Evolutionary conservation across 2,888 invertebrate species (phyloP), one percentile per base, ranked within the genome.

Genomic region (Sthenelais limicola): DNA sequence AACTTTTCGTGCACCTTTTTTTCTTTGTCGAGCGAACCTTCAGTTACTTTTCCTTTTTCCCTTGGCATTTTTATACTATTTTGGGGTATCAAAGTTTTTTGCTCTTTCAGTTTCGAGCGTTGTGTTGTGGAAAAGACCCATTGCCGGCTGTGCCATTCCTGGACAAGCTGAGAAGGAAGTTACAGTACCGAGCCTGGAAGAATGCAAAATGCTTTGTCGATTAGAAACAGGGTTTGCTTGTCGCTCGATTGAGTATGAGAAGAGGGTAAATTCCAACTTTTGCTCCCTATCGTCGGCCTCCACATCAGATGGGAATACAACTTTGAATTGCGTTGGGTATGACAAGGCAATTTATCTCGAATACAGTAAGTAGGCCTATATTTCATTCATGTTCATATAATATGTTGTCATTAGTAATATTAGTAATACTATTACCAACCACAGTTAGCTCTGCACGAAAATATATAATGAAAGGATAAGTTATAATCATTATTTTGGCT

Each of bases 181-280:
- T 15, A 56, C 56, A 21, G 56, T 56, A 1, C 56, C 56, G n/a
- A 18, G 21, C 30, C 30, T 56, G 3, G 32, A 12, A 12, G 56
- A 56, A 49, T 73, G 73, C 28, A 30, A 56, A 32, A 28, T 68
- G 30, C 26, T 43, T 51, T 73, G 73, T 32, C 28, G 56, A n/a
- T 38, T 56, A 51, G 73, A 73, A 71, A 73, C 62, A 15, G n/a
- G 15, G 24, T 73, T 73, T 35, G 24, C 48, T 3, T 73, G 73
- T 35, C 43, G 58, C 48, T 58, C 73, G 26, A 26, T 73, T 24
- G 71, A 66, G 28, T 73, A 71, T 43, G 71, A 56, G 32, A 18
- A 56, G 56, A 28, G 56, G 18, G 43, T n/a, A 15, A 32, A 12
- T n/a, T 56, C 56, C 30, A 32, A 32, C 7, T 56, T 30, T 33